These are phyloP conservation scores for Thaumatotibia leucotreta DNA, from an alignment of 1,140 invertebrate species.

Conservation along the genomic window DNA sequence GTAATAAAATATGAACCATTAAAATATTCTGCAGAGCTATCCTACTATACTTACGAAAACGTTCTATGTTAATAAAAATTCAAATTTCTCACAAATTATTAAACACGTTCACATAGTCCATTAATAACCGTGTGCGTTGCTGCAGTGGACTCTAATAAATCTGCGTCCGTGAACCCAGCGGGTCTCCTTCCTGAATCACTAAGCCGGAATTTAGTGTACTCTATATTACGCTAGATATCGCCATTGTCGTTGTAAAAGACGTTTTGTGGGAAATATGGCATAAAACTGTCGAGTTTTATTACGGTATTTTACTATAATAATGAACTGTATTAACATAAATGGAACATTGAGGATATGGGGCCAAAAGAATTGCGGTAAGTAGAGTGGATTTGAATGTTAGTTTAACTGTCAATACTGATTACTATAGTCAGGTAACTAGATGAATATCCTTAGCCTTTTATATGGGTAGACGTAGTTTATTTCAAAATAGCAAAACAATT, in stretches of 20 bases:
- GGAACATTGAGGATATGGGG: not conserved
- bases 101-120: slow-evolving; percentile 5
- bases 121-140: slow-evolving; percentile 3
- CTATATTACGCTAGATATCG: slow-evolving; percentile 1
- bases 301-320: not conserved
- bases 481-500: too few relatives aligned
- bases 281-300: not conserved
- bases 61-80: not conserved
- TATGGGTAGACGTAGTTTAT: too few relatives aligned
- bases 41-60: not conserved
- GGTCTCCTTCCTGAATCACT: slow-evolving; percentile 1
- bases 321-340: not conserved
- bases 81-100: not conserved
- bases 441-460: too few relatives aligned
- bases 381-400: not conserved
- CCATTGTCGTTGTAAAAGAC: not conserved
- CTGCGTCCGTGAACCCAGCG: slow-evolving; percentile 11
- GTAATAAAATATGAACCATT: not conserved
- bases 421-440: too few relatives aligned
- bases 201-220: slow-evolving; percentile 9
- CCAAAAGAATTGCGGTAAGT: not conserved
- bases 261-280: not conserved
- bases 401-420: too few relatives aligned
- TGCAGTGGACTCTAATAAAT: slow-evolving; percentile 14
- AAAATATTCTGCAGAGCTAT: not conserved